phyloP scores from a whole-genome alignment of 2,113 vertebrate genomes.

The Upupa epops region DNA sequence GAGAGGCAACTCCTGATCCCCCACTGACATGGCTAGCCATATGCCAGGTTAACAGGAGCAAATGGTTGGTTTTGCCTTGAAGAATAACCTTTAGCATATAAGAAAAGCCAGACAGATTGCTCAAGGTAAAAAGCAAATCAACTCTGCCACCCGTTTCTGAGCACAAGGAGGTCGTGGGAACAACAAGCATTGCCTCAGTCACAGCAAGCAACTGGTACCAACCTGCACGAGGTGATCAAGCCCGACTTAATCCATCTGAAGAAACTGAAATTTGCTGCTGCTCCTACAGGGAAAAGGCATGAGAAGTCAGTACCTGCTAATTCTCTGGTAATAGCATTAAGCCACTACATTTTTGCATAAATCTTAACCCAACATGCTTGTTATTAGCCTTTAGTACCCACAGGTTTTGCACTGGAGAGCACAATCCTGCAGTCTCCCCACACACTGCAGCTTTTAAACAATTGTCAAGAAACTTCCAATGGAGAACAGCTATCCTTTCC shows the following conservation, averaged over 20 bases:
- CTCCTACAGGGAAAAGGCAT: conserved; percentile 76
- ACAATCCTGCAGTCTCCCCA: neutral
- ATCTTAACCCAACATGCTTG: neutral
- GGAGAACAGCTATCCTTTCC: neutral
- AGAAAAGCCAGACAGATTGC: neutral
- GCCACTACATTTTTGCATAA: neutral
- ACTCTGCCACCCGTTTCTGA: neutral
- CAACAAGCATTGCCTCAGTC: fast-evolving
- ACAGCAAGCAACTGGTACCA: conserved; percentile 47
- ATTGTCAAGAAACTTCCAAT: neutral
- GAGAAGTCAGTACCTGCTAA: conserved; percentile 13
- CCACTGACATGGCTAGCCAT: neutral
- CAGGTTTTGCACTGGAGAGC: neutral
- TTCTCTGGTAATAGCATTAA: conserved; percentile 36
- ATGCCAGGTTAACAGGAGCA: neutral
- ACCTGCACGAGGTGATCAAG: conserved; percentile 83
- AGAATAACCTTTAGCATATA: neutral
- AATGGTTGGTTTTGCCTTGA: neutral
- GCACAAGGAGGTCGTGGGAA: neutral
- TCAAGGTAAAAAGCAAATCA: neutral
- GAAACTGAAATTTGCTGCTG: conserved; percentile 89
- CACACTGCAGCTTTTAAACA: neutral
- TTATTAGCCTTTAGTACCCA: neutral
- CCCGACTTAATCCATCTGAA: conserved; percentile 85
- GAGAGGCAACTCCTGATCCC: neutral